phyloP scores from a whole-genome alignment of 2,113 vertebrate species.

The Puntigrus tetrazona region DNA sequence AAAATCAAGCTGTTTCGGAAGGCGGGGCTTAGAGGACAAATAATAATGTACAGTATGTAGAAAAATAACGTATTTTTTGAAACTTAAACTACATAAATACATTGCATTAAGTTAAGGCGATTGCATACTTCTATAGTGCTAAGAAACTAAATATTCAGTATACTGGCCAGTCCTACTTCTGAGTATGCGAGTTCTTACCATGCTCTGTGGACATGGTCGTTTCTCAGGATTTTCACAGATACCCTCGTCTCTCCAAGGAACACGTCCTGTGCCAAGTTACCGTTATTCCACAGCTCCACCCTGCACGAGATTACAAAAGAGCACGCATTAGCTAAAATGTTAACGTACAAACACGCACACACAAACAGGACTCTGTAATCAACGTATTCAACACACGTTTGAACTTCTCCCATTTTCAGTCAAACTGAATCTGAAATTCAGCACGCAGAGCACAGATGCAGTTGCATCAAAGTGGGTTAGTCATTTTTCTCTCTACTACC shows the following conservation, averaged over 20 bases:
- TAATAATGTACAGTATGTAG: too few species aligned
- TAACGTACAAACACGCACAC: neutral
- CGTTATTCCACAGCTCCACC: constrained; percentile 96
- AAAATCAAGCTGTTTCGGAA: too few species aligned
- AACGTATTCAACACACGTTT: constrained; percentile 7
- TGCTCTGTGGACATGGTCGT: constrained; percentile 85
- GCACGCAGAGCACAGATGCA: neutral
- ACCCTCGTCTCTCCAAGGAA: constrained; percentile 95
- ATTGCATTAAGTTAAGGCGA: too few species aligned
- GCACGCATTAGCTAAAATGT: constrained; percentile 31
- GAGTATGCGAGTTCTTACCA: constrained; percentile 77
- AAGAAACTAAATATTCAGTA: neutral
- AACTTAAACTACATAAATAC: too few species aligned
- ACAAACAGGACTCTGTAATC: neutral
- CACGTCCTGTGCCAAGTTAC: constrained; percentile 91
- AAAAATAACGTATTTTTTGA: too few species aligned
- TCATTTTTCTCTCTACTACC: neutral
- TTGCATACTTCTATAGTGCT: neutral
- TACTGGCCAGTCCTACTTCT: neutral
- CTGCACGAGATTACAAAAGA: constrained; percentile 71
- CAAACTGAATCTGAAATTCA: constrained; percentile 29
- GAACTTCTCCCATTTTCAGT: constrained; percentile 25
- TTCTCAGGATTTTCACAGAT: constrained; percentile 89
- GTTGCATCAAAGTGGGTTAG: constrained; percentile 24
- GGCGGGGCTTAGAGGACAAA: too few species aligned